phyloP scores from a whole-genome alignment of 2,888 invertebrate species.

The Lucinisca nassula region DNA sequence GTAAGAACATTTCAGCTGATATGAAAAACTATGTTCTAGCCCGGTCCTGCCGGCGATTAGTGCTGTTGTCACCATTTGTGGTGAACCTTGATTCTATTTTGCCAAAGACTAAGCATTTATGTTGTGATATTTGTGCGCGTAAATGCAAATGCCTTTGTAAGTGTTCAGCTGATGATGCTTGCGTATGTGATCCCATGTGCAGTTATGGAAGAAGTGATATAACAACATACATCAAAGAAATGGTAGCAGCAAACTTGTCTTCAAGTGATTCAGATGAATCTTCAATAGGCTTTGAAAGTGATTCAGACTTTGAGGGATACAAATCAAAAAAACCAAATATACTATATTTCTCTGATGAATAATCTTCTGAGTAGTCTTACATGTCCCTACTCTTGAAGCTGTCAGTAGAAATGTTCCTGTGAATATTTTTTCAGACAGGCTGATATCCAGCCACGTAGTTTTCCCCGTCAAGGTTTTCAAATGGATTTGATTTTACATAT shows the following conservation, averaged over 20 bases:
- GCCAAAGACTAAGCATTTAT: constrained; percentile 6
- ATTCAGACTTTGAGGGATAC: constrained; percentile 13
- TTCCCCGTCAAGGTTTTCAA: constrained; percentile 28
- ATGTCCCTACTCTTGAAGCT: too few relatives aligned
- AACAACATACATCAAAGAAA: too few relatives aligned
- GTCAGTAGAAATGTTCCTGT: constrained; percentile 33
- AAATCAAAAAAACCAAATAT: not conserved
- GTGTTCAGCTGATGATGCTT: too few relatives aligned
- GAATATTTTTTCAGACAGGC: not conserved
- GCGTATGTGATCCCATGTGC: too few relatives aligned
- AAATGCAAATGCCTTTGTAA: constrained; percentile 13
- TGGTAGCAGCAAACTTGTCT: too few relatives aligned
- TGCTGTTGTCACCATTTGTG: not conserved
- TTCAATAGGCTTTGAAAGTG: not conserved
- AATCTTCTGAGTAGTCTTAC: too few relatives aligned
- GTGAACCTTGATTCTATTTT: not conserved
- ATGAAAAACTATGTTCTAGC: constrained; percentile 36
- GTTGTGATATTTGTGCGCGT: constrained; percentile 24
- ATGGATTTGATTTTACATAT: constrained; percentile 3
- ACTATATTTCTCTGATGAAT: constrained; percentile 3
- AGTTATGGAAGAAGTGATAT: too few relatives aligned
- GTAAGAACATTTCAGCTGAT: constrained; percentile 24
- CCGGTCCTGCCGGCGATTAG: not conserved
- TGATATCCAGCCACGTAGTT: constrained; percentile 31
- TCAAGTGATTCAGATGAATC: not conserved